phyloP scores from a whole-genome alignment of 2,797 vertebrate species.

The Apogon talboti region DNA sequence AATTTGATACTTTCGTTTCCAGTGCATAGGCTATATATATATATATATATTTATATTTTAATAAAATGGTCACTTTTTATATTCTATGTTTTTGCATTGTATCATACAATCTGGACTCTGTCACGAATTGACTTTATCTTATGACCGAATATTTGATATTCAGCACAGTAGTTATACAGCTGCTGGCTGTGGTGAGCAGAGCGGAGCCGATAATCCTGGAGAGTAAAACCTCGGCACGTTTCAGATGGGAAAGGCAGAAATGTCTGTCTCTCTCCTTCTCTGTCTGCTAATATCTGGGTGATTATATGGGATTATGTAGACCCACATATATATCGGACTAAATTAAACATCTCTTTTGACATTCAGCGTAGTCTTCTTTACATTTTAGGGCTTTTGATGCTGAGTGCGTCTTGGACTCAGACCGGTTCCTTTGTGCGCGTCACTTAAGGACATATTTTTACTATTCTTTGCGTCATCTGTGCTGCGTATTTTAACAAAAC shows the following conservation, averaged over 20 bases:
- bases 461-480: too few relatives aligned
- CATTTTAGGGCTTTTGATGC: too few relatives aligned
- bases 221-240: conserved; percentile 12
- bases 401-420: too few relatives aligned
- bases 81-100: too few relatives aligned
- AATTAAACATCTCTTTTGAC: conserved; percentile 6
- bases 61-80: too few relatives aligned
- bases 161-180: conserved; percentile 4
- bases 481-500: too few relatives aligned
- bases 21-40: too few relatives aligned
- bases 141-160: neutral
- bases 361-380: conserved; percentile 1
- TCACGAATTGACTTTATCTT: neutral
- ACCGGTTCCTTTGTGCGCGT: too few relatives aligned
- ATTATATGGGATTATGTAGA: conserved; percentile 23
- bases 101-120: too few relatives aligned
- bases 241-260: conserved; percentile 10
- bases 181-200: neutral
- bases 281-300: conserved; percentile 19
- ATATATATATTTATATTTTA: too few relatives aligned
- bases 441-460: too few relatives aligned
- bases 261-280: neutral
- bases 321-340: conserved; percentile 2
- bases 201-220: neutral
- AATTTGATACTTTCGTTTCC: too few relatives aligned